Evolutionary conservation across 2,797 vertebrate genomes (phyloP), one percentile per base, ranked within the genome.

Genomic region (Calcarius lapponicus): DNA sequence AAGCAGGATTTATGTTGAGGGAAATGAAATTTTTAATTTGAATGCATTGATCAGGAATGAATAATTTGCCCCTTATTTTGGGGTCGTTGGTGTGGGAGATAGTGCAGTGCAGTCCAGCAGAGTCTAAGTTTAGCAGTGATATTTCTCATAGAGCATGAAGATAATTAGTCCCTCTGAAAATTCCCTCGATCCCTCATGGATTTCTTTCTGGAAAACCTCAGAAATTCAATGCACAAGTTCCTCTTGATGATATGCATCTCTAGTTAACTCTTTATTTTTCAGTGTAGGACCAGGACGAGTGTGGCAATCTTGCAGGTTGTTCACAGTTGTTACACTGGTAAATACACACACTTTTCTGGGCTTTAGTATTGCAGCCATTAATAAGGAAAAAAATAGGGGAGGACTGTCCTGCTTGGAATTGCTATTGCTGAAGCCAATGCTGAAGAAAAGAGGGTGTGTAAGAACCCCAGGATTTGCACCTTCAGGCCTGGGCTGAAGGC

Each of bases 101-200:
- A 29, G 16, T 1, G 2, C 45, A 32, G 53, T 6, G 16, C 31
- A 71, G 34, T 47, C 43, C 76, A 47, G 45, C 34, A 66, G 48
- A 76, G 7, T 17, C 57, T 65, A 31, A 50, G 20, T 51, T 56
- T 90, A 51, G 60, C 51, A 45, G 29, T 1, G 32, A 34, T 54
- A 47, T 10, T 70, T 72, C 60, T 81, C 9, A 13, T 3, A 50
- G 26, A 79, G 7, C 3, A 3, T 8, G 58, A 6, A 80, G 60
- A 2, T 96, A 94, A 94, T 95, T 84, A 93, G 57, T 64, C 80
- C 80, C 83, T 92, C 51, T 90, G 92, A 90, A 93, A 94, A 94
- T 76, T 88, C 53, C 11, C 54, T 47, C 2, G 0, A 24, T 71
- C 20, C 67, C 71, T 51, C 4, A 2, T 57, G 78, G 42, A 57